These are phyloP conservation scores for Agrotis segetum DNA, from an alignment of 2,888 invertebrate species.

Conservation along the genomic window DNA sequence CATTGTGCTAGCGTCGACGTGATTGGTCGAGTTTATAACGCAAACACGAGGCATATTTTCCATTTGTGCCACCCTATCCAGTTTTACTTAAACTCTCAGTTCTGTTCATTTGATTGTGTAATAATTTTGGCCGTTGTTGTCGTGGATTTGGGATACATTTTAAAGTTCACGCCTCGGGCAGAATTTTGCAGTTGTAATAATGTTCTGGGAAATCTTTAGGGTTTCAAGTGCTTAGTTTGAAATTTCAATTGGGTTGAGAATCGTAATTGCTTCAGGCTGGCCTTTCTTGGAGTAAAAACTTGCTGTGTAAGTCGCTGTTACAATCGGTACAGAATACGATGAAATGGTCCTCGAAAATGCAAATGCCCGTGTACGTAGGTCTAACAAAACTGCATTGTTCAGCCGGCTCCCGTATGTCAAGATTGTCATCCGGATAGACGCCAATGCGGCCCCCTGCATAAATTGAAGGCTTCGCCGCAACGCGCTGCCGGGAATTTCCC, in stretches of 20 bases:
- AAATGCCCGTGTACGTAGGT: constrained; percentile 52
- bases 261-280: constrained; percentile 25
- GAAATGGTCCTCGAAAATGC: constrained; percentile 52
- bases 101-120: constrained; percentile 57
- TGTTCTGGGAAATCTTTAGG: constrained; percentile 53
- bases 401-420: constrained; percentile 78
- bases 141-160: constrained; percentile 52
- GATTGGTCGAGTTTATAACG: constrained; percentile 87
- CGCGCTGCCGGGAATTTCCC: constrained; percentile 85
- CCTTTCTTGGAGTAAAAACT: constrained; percentile 14
- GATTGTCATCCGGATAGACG: constrained; percentile 84
- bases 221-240: constrained; percentile 36
- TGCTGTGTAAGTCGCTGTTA: constrained; percentile 8
- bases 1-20: constrained; percentile 80
- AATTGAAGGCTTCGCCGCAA: constrained; percentile 86
- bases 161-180: constrained; percentile 48
- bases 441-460: constrained; percentile 84
- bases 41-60: constrained; percentile 83
- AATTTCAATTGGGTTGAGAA: constrained; percentile 38
- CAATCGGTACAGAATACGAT: constrained; percentile 27
- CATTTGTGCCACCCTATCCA: constrained; percentile 70
- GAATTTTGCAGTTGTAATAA: constrained; percentile 46
- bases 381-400: constrained; percentile 80
- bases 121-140: constrained; percentile 53
- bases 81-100: constrained; percentile 48